Base-by-base conservation (phyloP, 2,797 vertebrate genomes). In the Myiotriccus ornatus region DNA sequence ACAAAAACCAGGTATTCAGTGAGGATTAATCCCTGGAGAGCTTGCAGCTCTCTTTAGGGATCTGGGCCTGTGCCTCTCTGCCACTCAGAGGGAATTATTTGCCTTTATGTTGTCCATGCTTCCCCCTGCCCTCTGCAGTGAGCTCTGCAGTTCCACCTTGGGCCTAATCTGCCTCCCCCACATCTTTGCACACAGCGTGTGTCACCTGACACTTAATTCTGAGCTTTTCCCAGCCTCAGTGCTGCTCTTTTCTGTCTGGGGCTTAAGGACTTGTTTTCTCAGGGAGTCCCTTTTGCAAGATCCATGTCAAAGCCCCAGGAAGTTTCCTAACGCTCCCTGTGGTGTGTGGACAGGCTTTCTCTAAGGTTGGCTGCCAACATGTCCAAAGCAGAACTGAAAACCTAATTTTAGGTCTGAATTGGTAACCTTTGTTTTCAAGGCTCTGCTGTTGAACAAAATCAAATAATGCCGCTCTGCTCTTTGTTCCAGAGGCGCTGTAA, bases 401-500 rank as follows among this genome's bases (percentile, higher is more conserved):
- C 6, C 10, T 84, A 3, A 47, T 73, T 89, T 81, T n/a, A 44
- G 22, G 30, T 49, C 47, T 52, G 30, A 70, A 34, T 77, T 67
- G 30, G 41, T 75, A 53, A 46, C 3, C 10, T 71, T 39, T 65
- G 32, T 75, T 63, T 62, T 22, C 16, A 57, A 69, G 43, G 46
- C 35, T 85, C 13, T 83, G 73, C 37, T 35, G 47, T 56, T 14
- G 20, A 49, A 46, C 4, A 0, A 43, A 81, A 57, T 64, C 7
- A 34, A 62, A 22, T 37, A 30, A 53, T 39, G 30, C 67, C 89
- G 34, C 70, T 96, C 77, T 95, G 60, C 67, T 90, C 30, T 96
- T 39, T 89, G 35, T 50, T 89, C 35, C 96, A 99, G 99, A 98
- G 99, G 50, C 98, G 99, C 18, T 99, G 99, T 95, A 98, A 95